Conservation (phyloP, 2,797 vertebrate species). For the Microctenopoma steveboyesi region DNA sequence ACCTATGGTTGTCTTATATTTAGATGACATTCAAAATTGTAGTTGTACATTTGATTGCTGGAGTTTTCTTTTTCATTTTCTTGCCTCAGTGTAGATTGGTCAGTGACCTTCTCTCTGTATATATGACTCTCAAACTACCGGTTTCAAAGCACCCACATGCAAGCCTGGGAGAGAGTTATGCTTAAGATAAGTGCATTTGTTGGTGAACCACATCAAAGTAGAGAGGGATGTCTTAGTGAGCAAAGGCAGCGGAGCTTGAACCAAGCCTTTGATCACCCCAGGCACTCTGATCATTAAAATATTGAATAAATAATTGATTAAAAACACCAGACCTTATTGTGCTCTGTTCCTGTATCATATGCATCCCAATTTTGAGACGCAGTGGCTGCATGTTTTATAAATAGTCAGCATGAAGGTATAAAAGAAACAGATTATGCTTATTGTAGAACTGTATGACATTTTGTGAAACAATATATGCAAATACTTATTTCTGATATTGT, state of each 20-base stretch:
- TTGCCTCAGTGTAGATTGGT: conserved; percentile 47
- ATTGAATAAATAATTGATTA: conserved; percentile 90
- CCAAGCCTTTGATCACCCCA: conserved; percentile 84
- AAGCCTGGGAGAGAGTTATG: conserved; percentile 74
- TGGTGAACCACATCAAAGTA: conserved; percentile 86
- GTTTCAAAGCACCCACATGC: conserved; percentile 72
- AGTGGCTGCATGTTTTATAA: conserved; percentile 51
- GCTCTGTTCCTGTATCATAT: conserved; percentile 77
- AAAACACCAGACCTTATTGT: conserved; percentile 85
- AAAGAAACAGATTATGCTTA: background rate
- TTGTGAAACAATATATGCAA: conserved; percentile 7
- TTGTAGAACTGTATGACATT: background rate
- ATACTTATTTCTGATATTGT: conserved; percentile 33
- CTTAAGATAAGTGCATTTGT: conserved; percentile 84
- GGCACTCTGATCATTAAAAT: conserved; percentile 89
- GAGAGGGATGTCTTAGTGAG: conserved; percentile 79
- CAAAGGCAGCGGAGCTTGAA: conserved; percentile 79
- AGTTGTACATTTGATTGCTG: conserved; percentile 49
- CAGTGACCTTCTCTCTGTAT: conserved; percentile 67
- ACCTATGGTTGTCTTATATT: conserved; percentile 61
- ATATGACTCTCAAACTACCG: conserved; percentile 63
- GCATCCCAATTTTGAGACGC: conserved; percentile 69
- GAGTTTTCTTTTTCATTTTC: conserved; percentile 26
- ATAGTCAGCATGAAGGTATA: conserved; percentile 18
- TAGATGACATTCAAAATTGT: conserved; percentile 60